A percentile compares a stretch with the other conserved stretches of the same genome.
These are phyloP conservation scores for Euwallacea similis DNA, from an alignment of 1,140 invertebrate genomes.

Conservation along the genomic window DNA sequence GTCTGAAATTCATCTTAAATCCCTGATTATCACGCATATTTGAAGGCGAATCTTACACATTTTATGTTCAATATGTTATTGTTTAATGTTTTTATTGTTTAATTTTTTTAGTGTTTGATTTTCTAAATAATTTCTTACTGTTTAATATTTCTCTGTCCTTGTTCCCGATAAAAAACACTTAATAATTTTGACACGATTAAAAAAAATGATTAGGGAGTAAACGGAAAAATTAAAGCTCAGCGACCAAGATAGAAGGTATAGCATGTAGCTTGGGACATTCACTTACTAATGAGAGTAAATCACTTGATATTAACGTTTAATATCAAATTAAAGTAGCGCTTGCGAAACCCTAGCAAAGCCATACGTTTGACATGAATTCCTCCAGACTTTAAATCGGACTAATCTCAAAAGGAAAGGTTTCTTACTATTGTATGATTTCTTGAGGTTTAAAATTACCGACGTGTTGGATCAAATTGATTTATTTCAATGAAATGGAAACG, in stretches of 20 bases:
- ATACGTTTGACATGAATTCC: conserved; percentile 36
- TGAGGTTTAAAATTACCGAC: conserved; percentile 31
- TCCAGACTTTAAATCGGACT: conserved; percentile 32
- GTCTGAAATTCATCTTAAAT: too few relatives aligned
- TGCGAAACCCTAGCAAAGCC: conserved; percentile 24
- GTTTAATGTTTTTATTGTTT: too few relatives aligned
- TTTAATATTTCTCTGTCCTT: too few relatives aligned
- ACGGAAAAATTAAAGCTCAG: too few relatives aligned
- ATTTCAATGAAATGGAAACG: conserved; percentile 1
- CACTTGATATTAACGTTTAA: conserved; percentile 9
- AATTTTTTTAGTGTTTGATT: too few relatives aligned
- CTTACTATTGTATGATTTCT: conserved; percentile 40
- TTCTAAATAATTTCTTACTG: too few relatives aligned
- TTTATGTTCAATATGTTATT: too few relatives aligned
- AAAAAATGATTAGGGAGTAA: too few relatives aligned
- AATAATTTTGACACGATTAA: too few relatives aligned
- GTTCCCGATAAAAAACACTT: too few relatives aligned
- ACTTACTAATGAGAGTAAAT: not conserved
- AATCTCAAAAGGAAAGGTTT: conserved; percentile 36
- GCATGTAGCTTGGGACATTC: not conserved
- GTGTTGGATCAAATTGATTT: conserved; percentile 24
- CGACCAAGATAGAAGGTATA: not conserved
- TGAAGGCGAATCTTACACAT: too few relatives aligned
- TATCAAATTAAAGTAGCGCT: conserved; percentile 9
- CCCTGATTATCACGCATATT: too few relatives aligned